Evolutionary conservation across 2,797 vertebrate genomes (phyloP).

Genomic region (Hylomyscus alleni): DNA sequence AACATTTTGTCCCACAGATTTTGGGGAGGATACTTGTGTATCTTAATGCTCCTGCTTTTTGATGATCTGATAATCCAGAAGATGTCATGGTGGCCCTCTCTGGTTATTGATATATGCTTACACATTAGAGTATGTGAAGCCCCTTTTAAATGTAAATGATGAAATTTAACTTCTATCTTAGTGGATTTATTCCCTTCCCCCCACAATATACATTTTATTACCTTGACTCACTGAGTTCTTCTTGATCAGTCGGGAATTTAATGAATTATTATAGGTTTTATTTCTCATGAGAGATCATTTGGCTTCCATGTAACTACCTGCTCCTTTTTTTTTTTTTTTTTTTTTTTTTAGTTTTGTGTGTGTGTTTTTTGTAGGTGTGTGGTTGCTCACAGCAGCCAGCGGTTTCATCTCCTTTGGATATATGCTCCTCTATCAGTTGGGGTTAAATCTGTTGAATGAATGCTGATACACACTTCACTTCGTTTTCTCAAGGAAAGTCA

Average conservation of each 20-base stretch:
- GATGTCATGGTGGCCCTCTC: neutral
- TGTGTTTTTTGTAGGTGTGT: slow-evolving; percentile 23
- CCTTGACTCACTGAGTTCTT: neutral
- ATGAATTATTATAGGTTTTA: neutral
- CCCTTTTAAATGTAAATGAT: neutral
- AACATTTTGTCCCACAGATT: neutral
- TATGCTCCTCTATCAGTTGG: neutral
- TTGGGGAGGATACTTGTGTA: neutral
- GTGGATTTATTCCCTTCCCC: neutral
- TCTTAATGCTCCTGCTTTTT: neutral
- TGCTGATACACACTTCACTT: neutral
- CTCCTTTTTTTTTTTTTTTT: neutral
- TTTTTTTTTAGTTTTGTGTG: slow-evolving; percentile 13
- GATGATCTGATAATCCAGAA: neutral
- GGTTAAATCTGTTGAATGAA: slow-evolving; percentile 1
- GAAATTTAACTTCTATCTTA: neutral
- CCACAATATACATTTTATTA: neutral
- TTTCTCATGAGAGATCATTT: slow-evolving; percentile 23
- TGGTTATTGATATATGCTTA: neutral
- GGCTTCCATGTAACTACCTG: neutral
- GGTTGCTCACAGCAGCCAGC: neutral
- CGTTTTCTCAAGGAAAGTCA: slow-evolving; percentile 38
- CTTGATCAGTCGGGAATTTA: neutral
- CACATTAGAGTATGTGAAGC: neutral
- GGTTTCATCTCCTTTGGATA: slow-evolving; percentile 13